Conservation (phyloP, 2,797 vertebrate genomes). For the Heterohyrax brucei region DNA sequence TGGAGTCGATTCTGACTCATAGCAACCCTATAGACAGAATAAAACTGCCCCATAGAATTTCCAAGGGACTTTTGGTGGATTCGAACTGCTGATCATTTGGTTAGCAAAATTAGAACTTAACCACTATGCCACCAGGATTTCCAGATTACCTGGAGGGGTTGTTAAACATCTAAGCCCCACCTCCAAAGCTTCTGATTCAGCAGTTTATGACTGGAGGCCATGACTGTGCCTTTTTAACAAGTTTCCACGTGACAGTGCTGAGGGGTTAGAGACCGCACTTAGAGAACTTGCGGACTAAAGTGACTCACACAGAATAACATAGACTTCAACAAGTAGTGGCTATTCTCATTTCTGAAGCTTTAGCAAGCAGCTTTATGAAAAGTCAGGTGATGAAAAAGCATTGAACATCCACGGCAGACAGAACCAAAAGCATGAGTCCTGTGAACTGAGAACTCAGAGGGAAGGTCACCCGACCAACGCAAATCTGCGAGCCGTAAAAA, state of each 20-base stretch:
- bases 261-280: not conserved
- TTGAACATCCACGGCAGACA: not conserved
- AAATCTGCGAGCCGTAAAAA: not conserved
- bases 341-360: constrained; percentile 42
- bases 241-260: not conserved
- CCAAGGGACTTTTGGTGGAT: too few relatives aligned
- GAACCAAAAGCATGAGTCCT: constrained; percentile 2
- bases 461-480: constrained; percentile 15
- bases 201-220: not conserved
- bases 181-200: not conserved
- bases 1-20: too few relatives aligned
- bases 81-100: too few relatives aligned
- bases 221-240: constrained; percentile 22
- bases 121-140: too few relatives aligned
- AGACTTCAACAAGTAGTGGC: not conserved
- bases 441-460: constrained; percentile 32
- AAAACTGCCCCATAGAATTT: too few relatives aligned
- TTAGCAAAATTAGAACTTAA: too few relatives aligned
- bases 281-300: not conserved
- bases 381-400: not conserved
- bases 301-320: not conserved
- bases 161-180: not conserved
- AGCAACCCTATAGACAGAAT: too few relatives aligned
- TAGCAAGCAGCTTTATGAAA: constrained; percentile 56
- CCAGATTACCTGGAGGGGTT: not conserved